Base-by-base conservation (phyloP, 2,888 invertebrate genomes). In the Formica aserva region DNA sequence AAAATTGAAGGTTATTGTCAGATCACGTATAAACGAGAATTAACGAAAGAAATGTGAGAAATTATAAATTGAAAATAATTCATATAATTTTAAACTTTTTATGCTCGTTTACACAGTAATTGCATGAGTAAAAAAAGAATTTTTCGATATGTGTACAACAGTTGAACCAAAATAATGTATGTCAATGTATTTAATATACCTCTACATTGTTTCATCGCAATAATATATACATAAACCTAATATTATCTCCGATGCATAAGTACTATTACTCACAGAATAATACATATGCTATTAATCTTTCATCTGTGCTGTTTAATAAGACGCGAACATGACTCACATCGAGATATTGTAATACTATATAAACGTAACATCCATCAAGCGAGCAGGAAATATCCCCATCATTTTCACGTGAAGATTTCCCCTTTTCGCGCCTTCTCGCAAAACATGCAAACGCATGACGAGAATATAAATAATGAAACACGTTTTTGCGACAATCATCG, bases 1-100 rank as follows among this genome's bases (percentile, higher is more conserved):
- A 69, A 82, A 22, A 82, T 87, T 35, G 41, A 1, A 81, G 57
- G n/a, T 78, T 78, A 71, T 26, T 35, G 18, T 60, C 9, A 13
- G 4, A n/a, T 29, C n/a, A 6, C 38, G 9, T n/a, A 38, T 13
- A 13, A 11, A 65, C 8, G 29, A 18, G 15, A 63, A 29, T 67
- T 52, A 3, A 15, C n/a, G 15, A 69, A 22, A 18, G 35, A 55
- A 2, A 38, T 38, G 13, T 18, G 8, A 77, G 13, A 29, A 48
- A 76, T 35, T 48, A 32, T 3, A 55, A 29, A 22, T 48, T 52
- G 3, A n/a, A 52, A 41, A 67, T 75, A 32, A 67, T 77, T 67
- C 29, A 0, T 22, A 41, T 26, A 18, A 26, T 4, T 18, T 52
- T 55, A 22, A 38, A 3, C 8, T 48, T 38, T 67, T 55, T 6